Percentiles rank a stretch among this genome's conserved stretches.
phyloP scores from a whole-genome alignment of 1,140 invertebrate genomes.

The Adoxophyes honmai region DNA sequence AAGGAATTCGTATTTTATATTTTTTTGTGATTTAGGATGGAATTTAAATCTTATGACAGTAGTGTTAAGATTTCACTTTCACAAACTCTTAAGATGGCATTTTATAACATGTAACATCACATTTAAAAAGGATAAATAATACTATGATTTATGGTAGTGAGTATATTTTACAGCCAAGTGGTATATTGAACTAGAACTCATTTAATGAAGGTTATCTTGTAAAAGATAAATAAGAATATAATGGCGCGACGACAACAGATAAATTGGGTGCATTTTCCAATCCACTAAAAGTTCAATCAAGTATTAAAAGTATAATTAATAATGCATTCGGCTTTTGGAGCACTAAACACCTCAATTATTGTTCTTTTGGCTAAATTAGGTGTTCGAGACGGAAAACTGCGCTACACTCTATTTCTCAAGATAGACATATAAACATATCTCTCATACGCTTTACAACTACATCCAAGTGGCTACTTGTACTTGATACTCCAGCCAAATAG shows the following conservation, averaged over 20 bases:
- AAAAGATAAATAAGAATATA: too few relatives aligned
- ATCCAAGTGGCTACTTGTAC: constrained; percentile 30
- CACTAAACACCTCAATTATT: too few relatives aligned
- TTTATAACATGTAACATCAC: not conserved
- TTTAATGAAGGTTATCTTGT: too few relatives aligned
- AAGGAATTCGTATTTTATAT: constrained; percentile 18
- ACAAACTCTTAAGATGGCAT: not conserved
- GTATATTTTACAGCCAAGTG: constrained; percentile 33
- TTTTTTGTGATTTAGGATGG: not conserved
- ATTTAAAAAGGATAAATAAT: not conserved
- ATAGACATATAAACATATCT: not conserved
- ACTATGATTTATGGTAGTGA: constrained; percentile 7
- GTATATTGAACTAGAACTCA: constrained; percentile 21
- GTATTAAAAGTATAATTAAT: too few relatives aligned
- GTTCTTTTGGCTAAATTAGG: too few relatives aligned
- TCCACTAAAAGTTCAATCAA: too few relatives aligned
- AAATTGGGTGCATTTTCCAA: too few relatives aligned
- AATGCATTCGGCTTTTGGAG: too few relatives aligned
- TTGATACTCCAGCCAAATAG: constrained; percentile 25
- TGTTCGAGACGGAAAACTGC: not conserved
- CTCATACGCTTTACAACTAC: not conserved
- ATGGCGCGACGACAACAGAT: too few relatives aligned
- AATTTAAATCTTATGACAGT: not conserved
- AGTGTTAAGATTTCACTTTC: not conserved
- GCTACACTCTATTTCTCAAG: constrained; percentile 8